phyloP scores from a whole-genome alignment of 1,140 invertebrate species.

The Rhizoglyphus robini region DNA sequence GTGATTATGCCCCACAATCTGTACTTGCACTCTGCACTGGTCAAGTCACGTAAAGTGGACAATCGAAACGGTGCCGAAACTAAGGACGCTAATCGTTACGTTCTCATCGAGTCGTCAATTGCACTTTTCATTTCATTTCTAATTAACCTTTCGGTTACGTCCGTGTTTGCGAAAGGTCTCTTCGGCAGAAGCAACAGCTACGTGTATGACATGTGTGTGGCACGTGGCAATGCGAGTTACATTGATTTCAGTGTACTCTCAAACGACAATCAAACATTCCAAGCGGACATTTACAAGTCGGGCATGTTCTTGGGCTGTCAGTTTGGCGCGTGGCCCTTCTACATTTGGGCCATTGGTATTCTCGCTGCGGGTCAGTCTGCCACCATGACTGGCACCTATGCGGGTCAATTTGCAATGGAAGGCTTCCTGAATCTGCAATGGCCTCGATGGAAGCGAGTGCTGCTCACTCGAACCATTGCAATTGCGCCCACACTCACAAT shows the following conservation, averaged over 20 bases:
- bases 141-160: constrained; percentile 78
- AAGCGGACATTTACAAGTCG: constrained; percentile 65
- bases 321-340: constrained; percentile 31
- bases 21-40: constrained; percentile 77
- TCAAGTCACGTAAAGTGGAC: constrained; percentile 77
- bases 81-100: constrained; percentile 73
- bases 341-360: constrained; percentile 46
- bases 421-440: constrained; percentile 36
- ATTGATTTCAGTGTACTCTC: background rate
- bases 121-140: constrained; percentile 71
- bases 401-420: constrained; percentile 30
- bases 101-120: constrained; percentile 66
- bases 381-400: constrained; percentile 44
- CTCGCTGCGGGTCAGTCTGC: constrained; percentile 44
- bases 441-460: constrained; percentile 35
- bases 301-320: constrained; percentile 27
- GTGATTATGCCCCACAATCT: constrained; percentile 93
- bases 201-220: constrained; percentile 31
- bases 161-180: constrained; percentile 72
- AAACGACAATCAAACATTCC: constrained; percentile 42
- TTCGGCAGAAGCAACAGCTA: constrained; percentile 52
- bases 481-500: constrained; percentile 34
- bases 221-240: background rate
- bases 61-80: constrained; percentile 53
- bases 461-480: constrained; percentile 33